phyloP scores from a whole-genome alignment of 2,113 vertebrate species.

The Nibea albiflora region DNA sequence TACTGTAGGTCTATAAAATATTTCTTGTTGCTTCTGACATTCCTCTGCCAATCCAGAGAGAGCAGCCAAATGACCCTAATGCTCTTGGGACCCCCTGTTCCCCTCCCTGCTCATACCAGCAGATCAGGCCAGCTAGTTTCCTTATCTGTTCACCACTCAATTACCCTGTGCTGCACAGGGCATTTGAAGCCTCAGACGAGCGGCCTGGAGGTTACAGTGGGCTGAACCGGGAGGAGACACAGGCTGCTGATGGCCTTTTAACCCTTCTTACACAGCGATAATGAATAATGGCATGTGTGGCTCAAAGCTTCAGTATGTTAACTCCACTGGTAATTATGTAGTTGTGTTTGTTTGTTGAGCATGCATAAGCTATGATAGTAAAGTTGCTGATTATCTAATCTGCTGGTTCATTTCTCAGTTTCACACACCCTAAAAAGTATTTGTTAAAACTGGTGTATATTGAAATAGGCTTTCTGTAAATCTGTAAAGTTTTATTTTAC shows the following conservation, averaged over 20 bases:
- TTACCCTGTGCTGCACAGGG: slow-evolving; percentile 71
- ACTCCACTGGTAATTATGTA: slow-evolving; percentile 31
- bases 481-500: not conserved
- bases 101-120: slow-evolving; percentile 69
- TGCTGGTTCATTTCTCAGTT: not conserved
- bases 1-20: slow-evolving; percentile 53
- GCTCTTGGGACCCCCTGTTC: slow-evolving; percentile 65
- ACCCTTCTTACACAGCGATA: slow-evolving; percentile 61
- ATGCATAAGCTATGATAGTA: not conserved
- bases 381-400: not conserved
- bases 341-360: slow-evolving; percentile 14
- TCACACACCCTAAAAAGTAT: not conserved
- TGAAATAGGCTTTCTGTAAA: not conserved
- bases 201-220: slow-evolving; percentile 68
- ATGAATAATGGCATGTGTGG: slow-evolving; percentile 38
- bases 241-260: slow-evolving; percentile 72
- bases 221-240: slow-evolving; percentile 65
- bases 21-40: slow-evolving; percentile 70
- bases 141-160: slow-evolving; percentile 83
- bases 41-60: slow-evolving; percentile 72
- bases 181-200: slow-evolving; percentile 74
- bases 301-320: slow-evolving; percentile 18
- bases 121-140: slow-evolving; percentile 70
- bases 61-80: slow-evolving; percentile 74
- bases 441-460: not conserved